Evolutionary conservation across 2,797 vertebrate species (phyloP).

Genomic region (Tiaroga cobitis): DNA sequence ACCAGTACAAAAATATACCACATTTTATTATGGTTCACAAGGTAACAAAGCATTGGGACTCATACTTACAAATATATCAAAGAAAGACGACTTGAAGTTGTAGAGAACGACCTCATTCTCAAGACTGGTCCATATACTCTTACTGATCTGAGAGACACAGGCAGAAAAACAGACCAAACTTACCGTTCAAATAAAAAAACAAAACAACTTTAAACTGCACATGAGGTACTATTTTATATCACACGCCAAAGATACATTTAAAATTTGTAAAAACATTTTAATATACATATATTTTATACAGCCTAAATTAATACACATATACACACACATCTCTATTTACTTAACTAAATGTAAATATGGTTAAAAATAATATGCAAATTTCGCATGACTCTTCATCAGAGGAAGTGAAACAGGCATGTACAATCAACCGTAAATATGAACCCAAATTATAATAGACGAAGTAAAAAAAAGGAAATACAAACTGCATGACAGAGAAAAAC

Average conservation of each 20-base stretch:
- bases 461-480: conserved; percentile 5
- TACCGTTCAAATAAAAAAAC: not conserved
- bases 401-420: conserved; percentile 8
- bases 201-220: not conserved
- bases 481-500: not conserved
- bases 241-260: not conserved
- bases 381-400: not conserved
- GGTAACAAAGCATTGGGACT: not conserved
- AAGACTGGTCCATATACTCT: conserved; percentile 82
- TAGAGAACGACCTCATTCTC: conserved; percentile 86
- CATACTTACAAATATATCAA: conserved; percentile 94
- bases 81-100: conserved; percentile 88
- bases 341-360: not conserved
- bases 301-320: not conserved
- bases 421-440: conserved; percentile 12
- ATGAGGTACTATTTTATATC: too few relatives aligned
- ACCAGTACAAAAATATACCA: not conserved
- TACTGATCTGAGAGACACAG: conserved; percentile 76
- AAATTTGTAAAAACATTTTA: not conserved
- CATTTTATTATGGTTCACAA: not conserved
- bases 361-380: not conserved
- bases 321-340: not conserved
- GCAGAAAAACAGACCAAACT: conserved; percentile 17
- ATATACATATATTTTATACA: not conserved
- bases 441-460: not conserved